These are phyloP conservation scores for Neoitamus cyanurus DNA, from an alignment of 2,888 invertebrate species.

Conservation along the genomic window DNA sequence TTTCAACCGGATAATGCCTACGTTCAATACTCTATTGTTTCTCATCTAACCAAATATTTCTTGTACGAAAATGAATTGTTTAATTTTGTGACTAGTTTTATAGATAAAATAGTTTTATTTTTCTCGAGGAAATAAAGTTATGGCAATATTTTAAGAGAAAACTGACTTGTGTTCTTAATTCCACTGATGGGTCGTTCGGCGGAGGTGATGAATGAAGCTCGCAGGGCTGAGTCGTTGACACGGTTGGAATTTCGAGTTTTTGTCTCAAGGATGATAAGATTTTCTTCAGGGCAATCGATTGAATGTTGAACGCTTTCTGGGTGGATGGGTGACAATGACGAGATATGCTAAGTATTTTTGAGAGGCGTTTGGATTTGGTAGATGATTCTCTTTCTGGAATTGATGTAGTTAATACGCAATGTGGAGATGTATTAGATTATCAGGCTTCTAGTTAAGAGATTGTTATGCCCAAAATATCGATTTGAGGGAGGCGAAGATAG, in stretches of 20 bases:
- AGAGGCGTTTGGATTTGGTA: not conserved
- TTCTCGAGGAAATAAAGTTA: slow-evolving; percentile 32
- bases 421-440: too few species aligned
- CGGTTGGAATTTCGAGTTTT: not conserved
- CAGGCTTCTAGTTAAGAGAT: too few species aligned
- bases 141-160: slow-evolving; percentile 35
- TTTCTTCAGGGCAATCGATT: not conserved
- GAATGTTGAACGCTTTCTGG: not conserved
- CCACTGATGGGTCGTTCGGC: not conserved
- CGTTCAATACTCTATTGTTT: slow-evolving; percentile 22
- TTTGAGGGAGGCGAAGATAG: too few species aligned
- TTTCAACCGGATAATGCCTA: not conserved
- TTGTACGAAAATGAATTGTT: slow-evolving; percentile 15
- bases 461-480: too few species aligned
- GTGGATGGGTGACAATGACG: not conserved
- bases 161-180: slow-evolving; percentile 24
- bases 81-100: slow-evolving; percentile 19
- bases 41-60: slow-evolving; percentile 29
- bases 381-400: not conserved
- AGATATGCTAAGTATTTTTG: not conserved
- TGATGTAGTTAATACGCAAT: not conserved
- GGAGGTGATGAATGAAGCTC: not conserved
- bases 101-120: slow-evolving; percentile 19
- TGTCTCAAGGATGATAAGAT: not conserved
- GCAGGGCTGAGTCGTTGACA: not conserved